Evolutionary conservation across 2,797 vertebrate species (phyloP), one percentile per base, ranked within the genome.

Genomic region (Lepidocolaptes lacrymiger): DNA sequence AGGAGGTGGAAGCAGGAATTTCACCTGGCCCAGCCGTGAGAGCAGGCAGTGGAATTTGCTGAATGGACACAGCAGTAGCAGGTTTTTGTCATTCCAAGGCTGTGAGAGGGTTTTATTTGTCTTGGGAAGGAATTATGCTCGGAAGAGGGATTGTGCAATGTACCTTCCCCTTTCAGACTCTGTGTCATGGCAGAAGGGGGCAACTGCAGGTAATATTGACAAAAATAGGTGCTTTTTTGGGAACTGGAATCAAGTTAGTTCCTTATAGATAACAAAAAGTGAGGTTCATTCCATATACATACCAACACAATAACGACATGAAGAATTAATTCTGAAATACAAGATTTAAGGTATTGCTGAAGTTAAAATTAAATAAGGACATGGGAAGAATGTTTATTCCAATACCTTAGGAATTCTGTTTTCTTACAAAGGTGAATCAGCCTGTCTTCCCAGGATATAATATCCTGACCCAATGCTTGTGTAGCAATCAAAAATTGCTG

Each of bases 181-280:
- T 1, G 0, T 10, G 8, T n/a, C 7, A 0, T 55, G 59, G 11
- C 4, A n/a, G 27, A 44, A 73, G 5, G 18, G 55, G 17, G 22
- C 7, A 54, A 46, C 48, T 67, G 27, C 19, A 28, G 19, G 44
- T 30, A 67, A 24, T 36, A 30, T 0, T 28, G n/a, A 44, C 36
- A 67, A 44, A 76, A 74, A 61, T 2, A 52, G 8, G 7, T 32
- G 22, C 1, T 2, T 4, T 23, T 72, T 62, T 10, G 12, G 32
- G 66, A 44, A 32, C 34, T 23, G 21, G 21, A 51, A 27, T 78
- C 14, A 34, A 66, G 3, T 54, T 23, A 79, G 24, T 34, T 44
- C 20, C 44, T 21, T 44, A 44, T 12, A 44, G 44, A 44, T 44
- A 11, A 20, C 43, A 44, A 44, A 44, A 44, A 44, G 19, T 44